A percentile compares a stretch with the other conserved stretches of the same genome.
phyloP scores from a whole-genome alignment of 2,113 vertebrate species.

The Melanostigma gelatinosum region DNA sequence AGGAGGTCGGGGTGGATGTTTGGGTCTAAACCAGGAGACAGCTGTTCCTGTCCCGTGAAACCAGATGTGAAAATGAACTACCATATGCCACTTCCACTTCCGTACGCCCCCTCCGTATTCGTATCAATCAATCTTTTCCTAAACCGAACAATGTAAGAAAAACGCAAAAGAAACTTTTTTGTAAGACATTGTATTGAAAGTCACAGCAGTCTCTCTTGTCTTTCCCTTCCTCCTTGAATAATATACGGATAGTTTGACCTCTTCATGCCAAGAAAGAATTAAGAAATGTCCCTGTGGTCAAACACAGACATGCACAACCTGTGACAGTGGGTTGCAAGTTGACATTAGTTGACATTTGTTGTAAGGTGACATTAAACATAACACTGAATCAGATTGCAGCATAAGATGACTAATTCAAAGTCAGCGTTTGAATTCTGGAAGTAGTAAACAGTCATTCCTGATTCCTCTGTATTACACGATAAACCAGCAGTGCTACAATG shows the following conservation, averaged over 20 bases:
- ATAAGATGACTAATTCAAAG: background rate
- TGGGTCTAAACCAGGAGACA: too few species aligned
- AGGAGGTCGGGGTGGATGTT: too few species aligned
- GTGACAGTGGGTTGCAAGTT: background rate
- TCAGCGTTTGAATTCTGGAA: background rate
- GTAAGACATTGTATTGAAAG: too few species aligned
- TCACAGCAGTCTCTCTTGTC: background rate
- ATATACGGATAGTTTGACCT: background rate
- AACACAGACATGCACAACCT: background rate
- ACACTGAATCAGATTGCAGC: background rate
- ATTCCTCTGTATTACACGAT: background rate
- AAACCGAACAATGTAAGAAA: too few species aligned
- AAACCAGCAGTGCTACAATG: background rate
- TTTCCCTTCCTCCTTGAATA: too few species aligned
- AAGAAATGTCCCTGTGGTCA: background rate
- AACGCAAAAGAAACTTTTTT: too few species aligned
- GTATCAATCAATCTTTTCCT: too few species aligned
- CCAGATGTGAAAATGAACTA: too few species aligned
- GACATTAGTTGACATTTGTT: background rate
- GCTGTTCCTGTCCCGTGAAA: too few species aligned
- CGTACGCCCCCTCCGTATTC: too few species aligned
- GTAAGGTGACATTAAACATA: background rate
- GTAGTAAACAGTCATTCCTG: background rate
- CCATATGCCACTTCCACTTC: too few species aligned
- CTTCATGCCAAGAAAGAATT: background rate